Percentiles rank a stretch among this genome's conserved stretches.
These are phyloP conservation scores for Grallaria varia DNA, from an alignment of 2,113 vertebrate species.

Conservation along the genomic window DNA sequence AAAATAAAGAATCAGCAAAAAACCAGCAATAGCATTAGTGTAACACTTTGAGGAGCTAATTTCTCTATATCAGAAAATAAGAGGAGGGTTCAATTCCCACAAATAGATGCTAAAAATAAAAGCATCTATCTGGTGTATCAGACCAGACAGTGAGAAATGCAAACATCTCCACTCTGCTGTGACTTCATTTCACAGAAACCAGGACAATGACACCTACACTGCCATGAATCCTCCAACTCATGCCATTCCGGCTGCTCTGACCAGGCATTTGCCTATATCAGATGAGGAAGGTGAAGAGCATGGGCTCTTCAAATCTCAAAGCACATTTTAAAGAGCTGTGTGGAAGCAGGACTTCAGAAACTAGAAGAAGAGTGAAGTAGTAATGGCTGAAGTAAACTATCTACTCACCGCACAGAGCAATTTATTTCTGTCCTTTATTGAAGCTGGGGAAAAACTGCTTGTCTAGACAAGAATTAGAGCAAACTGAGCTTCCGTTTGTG, in stretches of 20 bases:
- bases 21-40: background rate
- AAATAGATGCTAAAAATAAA: background rate
- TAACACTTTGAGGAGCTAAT: background rate
- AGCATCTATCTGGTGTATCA: background rate
- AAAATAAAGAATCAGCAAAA: background rate
- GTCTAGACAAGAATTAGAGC: background rate
- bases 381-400: background rate
- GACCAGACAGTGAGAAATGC: background rate
- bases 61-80: background rate
- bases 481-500: background rate
- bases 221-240: accelerated
- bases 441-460: background rate
- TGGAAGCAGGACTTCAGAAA: background rate
- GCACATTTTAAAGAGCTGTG: background rate
- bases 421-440: background rate
- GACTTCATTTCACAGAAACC: background rate
- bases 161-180: background rate
- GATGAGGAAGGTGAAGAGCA: background rate
- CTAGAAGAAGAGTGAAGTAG: background rate
- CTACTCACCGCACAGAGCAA: background rate
- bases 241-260: background rate
- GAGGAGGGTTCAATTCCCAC: background rate
- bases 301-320: background rate
- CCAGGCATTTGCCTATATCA: background rate
- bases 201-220: background rate